Percentiles rank a stretch among this genome's conserved stretches.
Conservation (phyloP, 2,797 vertebrate genomes). For the Myotis pilosus region DNA sequence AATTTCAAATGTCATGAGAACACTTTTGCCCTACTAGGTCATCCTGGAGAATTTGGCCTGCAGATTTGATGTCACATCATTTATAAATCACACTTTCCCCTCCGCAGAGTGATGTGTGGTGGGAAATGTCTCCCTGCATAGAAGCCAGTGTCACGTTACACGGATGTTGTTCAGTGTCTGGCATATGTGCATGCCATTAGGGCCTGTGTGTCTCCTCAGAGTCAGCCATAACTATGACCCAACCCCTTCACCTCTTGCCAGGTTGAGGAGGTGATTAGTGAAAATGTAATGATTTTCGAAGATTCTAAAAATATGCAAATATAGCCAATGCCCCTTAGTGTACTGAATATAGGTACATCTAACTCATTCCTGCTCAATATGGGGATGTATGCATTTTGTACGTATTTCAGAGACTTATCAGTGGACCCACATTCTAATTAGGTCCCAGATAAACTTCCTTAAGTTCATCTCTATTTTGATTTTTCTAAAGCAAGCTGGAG, state of each 20-base stretch:
- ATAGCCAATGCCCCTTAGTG: not conserved
- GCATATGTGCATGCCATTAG: accelerated
- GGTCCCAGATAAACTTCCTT: slow-evolving; percentile 14
- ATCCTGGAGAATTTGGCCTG: not conserved
- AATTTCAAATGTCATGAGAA: not conserved
- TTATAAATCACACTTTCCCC: not conserved
- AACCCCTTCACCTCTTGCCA: not conserved
- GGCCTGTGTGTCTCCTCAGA: not conserved
- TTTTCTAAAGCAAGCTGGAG: not conserved
- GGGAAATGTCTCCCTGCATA: not conserved
- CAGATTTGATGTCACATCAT: not conserved
- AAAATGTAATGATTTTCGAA: slow-evolving; percentile 23
- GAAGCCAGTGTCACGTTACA: not conserved
- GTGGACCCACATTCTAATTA: slow-evolving; percentile 2
- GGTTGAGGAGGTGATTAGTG: not conserved
- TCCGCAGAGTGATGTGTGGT: not conserved
- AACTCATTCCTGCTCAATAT: not conserved
- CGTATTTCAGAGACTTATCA: not conserved
- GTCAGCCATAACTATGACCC: not conserved
- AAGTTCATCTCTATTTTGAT: not conserved
- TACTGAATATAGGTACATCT: not conserved
- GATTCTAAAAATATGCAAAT: not conserved
- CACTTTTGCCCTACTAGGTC: not conserved
- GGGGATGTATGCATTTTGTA: slow-evolving; percentile 4
- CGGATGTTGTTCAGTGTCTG: not conserved